These are phyloP conservation scores for Cyrtonyx montezumae DNA, from an alignment of 2,113 vertebrate species.

Conservation along the genomic window DNA sequence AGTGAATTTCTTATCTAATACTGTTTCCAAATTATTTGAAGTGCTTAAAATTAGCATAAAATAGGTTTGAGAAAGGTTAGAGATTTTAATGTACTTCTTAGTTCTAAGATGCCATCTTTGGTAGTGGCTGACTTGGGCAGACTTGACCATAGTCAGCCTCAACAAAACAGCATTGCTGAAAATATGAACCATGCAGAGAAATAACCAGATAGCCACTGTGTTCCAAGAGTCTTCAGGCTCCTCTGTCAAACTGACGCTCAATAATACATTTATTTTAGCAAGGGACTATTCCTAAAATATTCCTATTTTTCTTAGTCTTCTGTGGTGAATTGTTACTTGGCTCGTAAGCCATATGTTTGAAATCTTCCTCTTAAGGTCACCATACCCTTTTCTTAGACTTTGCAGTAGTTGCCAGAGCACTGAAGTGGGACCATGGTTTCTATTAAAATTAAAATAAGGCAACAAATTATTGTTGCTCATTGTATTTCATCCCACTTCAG, in stretches of 20 bases:
- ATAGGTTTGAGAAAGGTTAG: neutral
- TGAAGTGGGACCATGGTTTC: conserved; percentile 48
- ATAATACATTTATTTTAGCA: neutral
- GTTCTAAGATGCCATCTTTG: neutral
- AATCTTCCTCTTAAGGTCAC: conserved; percentile 42
- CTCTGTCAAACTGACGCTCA: neutral
- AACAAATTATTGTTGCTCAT: conserved; percentile 51
- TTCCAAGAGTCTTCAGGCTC: neutral
- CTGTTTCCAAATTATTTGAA: neutral
- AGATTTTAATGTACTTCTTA: neutral
- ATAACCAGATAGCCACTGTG: neutral
- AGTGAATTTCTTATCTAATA: neutral
- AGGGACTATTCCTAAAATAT: neutral
- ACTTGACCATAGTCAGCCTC: neutral
- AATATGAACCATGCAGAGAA: neutral
- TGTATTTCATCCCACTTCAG: conserved; percentile 40
- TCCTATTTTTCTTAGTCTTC: conserved; percentile 27
- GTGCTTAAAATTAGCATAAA: neutral
- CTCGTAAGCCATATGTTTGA: neutral
- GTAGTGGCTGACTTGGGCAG: neutral
- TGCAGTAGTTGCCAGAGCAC: conserved; percentile 38
- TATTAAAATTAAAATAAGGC: conserved; percentile 51
- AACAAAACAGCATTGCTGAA: neutral
- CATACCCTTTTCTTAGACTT: conserved; percentile 39
- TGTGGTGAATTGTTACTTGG: neutral